Conservation (phyloP, 2,888 invertebrate species). For the Psococerastis gibbosa region DNA sequence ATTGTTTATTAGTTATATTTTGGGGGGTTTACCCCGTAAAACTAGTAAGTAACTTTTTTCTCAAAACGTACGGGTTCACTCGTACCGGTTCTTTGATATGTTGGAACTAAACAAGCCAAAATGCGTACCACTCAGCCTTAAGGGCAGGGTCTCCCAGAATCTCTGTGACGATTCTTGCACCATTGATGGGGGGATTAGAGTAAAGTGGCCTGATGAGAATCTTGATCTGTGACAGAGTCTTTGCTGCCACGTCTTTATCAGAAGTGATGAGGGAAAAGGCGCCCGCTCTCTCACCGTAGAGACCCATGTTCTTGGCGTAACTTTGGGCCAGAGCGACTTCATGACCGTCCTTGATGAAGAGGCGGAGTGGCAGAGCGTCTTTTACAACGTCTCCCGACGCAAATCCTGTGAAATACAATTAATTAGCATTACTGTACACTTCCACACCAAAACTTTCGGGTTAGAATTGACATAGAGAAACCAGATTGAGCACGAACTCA, state of each 20-base stretch:
- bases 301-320: constrained; percentile 94
- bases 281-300: constrained; percentile 78
- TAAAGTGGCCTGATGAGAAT: constrained; percentile 90
- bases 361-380: constrained; percentile 76
- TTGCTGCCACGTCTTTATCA: constrained; percentile 59
- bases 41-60: no score
- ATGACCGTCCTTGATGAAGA: constrained; percentile 78
- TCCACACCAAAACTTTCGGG: no score
- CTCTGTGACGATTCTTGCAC: constrained; percentile 72
- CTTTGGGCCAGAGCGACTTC: constrained; percentile 76
- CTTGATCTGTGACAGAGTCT: constrained; percentile 83
- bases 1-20: constrained; percentile 12
- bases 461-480: no score
- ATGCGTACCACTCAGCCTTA: constrained; percentile 46
- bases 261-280: constrained; percentile 63
- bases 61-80: no score
- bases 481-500: no score
- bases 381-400: constrained; percentile 68
- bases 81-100: no score
- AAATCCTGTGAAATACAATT: constrained; percentile 40
- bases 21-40: no score
- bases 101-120: no score
- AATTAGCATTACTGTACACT: no score
- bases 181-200: constrained; percentile 92
- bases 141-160: constrained; percentile 58